Base-by-base conservation (phyloP, 1,140 invertebrate species). In the Sogatella furcifera region DNA sequence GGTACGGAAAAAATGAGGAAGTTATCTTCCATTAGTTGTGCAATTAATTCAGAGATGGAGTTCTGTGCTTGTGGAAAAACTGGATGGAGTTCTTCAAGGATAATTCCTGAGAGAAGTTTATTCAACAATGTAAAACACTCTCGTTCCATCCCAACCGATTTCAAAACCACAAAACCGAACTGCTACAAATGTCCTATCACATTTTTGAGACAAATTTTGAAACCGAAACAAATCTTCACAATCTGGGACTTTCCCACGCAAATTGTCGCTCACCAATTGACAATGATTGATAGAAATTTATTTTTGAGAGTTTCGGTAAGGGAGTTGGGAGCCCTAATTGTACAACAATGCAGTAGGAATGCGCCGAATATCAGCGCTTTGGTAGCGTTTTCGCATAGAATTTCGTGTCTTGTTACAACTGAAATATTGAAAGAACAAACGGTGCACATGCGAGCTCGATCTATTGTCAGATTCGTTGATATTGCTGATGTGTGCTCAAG, bases 191-290 rank as follows among this genome's bases (percentile, higher is more conserved):
- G 34, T 38, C 34, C 34, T 38, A 10, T 38, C 5, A 11, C 34
- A 1, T 38, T 38, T 38, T 49, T 49, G 46, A 5, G 21, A 15
- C 46, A 22, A 49, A 19, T 49, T 1, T 15, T 80, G 5, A 71
- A 64, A 61, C 62, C 77, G 58, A 73, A 78, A 19, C 64, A 73
- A 5, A 64, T 65, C 19, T 67, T 78, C 5, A 74, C 70, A 4
- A 70, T 73, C 2, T 78, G 77, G 77, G 78, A 80, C 60, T 71
- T 81, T 57, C 74, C 78, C 61, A 79, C 78, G 4, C 69, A 69
- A 0, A 76, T 73, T 1, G 44, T 81, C 3, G 76, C 78, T 0
- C 62, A 67, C 57, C 78, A 81, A 62, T 59, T 81, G 15, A 80
- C 78, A 0, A 62, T 80, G 19, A 75, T 80, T 41, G 79, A 81